Evolutionary conservation across 2,113 vertebrate genomes (phyloP).

Genomic region (Hippocampus zosterae): DNA sequence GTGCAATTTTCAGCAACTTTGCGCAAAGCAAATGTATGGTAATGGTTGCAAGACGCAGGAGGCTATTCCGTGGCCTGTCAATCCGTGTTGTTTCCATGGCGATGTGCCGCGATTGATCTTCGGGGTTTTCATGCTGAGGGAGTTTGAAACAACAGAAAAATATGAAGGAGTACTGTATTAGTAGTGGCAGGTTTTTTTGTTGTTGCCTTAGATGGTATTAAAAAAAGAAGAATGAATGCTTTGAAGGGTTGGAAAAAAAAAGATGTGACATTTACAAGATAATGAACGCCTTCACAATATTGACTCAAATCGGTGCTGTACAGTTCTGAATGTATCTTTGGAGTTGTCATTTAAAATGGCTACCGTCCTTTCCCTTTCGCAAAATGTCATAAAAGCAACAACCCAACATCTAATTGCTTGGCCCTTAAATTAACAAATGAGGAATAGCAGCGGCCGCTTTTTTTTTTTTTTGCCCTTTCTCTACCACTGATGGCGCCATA

Average conservation of each 20-base stretch:
- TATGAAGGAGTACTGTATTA: not conserved
- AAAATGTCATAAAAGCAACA: constrained; percentile 1
- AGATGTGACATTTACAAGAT: not conserved
- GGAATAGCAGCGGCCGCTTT: not conserved
- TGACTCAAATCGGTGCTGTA: not conserved
- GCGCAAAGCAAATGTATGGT: not conserved
- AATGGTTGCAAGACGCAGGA: not conserved
- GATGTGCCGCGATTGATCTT: not conserved
- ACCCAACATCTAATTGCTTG: not conserved
- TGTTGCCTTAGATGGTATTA: not conserved
- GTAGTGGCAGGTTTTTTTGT: too few species aligned
- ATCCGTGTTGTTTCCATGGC: constrained; percentile 3
- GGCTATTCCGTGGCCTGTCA: not conserved
- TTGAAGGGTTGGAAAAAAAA: not conserved
- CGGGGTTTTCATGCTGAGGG: not conserved
- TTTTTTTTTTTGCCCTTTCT: not conserved
- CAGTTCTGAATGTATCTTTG: not conserved
- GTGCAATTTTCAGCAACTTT: not conserved
- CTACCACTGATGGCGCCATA: not conserved
- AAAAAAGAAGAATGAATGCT: not conserved
- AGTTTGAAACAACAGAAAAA: not conserved
- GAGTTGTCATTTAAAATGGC: not conserved
- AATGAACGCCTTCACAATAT: not conserved
- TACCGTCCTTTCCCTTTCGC: not conserved
- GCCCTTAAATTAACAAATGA: not conserved